Base-by-base conservation (phyloP, 2,888 invertebrate species). In the Watsonalla cultraria region DNA sequence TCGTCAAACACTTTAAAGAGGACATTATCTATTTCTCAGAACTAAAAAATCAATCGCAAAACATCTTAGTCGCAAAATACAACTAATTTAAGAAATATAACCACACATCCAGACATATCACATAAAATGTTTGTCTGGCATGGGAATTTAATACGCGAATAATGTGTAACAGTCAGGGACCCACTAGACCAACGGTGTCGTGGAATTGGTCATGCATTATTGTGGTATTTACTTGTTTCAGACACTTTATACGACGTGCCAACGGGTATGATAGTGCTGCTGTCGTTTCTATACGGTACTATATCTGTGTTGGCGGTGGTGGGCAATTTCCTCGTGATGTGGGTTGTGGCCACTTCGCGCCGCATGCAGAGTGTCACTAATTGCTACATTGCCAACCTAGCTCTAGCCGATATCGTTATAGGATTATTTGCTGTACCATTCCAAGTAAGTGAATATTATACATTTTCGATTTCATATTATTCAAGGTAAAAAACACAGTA, bases 351-450 rank as follows among this genome's bases (percentile, higher is more conserved):
- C 45, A 95, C 95, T 11, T 95, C 94, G 54, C 87, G 93, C 39
- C 92, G 94, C 60, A 96, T 96, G 96, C 90, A 95, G 69, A 96
- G 95, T 59, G 95, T 95, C 64, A 97, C 96, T 47, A 96, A 96
- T 82, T 95, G 95, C 82, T 96, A 96, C 83, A 96, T 97, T 66
- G 95, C 96, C 13, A 97, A 97, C 86, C 89, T 97, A 77, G 96
- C 97, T 2, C 87, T 96, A 62, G 96, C 96, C 24, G 97, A 97
- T 78, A 95, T 97, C 72, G 94, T 96, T 61, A 96, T 97, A 74
- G 96, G 96, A 56, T 90, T 96, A 66, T 96, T 97, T 76, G 94
- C 95, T 59, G 95, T 96, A 77, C 97, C 97, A 62, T 97, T 97
- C 89, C 90, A 90, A 76, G 90, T 89, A 74, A 82, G 82, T 74